These are phyloP conservation scores for Crocuta crocuta DNA, from an alignment of 2,113 vertebrate genomes.

Conservation along the genomic window DNA sequence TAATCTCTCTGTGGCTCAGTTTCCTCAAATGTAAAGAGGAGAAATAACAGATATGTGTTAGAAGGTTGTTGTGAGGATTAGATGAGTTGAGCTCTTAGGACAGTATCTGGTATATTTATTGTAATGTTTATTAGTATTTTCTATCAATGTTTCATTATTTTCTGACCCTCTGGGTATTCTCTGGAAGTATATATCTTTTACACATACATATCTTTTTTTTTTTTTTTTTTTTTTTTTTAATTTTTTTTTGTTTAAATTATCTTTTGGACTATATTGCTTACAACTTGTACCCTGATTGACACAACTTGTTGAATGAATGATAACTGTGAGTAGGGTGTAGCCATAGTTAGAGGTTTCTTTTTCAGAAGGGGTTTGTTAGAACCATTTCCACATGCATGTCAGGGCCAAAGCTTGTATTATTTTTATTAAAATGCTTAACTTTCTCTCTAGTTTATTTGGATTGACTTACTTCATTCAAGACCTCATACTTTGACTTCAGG, in stretches of 20 bases:
- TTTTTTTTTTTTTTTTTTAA: background rate
- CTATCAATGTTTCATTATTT: background rate
- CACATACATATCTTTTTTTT: no score
- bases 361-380: background rate
- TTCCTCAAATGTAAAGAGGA: background rate
- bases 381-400: background rate
- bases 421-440: slow-evolving; percentile 20
- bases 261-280: background rate
- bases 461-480: background rate
- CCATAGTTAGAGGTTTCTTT: background rate
- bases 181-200: background rate
- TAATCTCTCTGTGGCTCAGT: background rate
- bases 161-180: background rate
- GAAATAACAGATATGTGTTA: background rate
- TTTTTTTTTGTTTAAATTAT: background rate
- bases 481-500: background rate
- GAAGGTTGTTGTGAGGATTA: background rate
- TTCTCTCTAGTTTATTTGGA: background rate
- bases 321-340: background rate
- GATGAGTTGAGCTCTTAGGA: background rate
- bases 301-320: background rate
- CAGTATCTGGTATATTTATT: background rate
- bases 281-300: background rate
- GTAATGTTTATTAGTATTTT: background rate
- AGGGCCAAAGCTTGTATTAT: background rate